phyloP scores from a whole-genome alignment of 2,797 vertebrate genomes.

The Cephalopachus bancanus region DNA sequence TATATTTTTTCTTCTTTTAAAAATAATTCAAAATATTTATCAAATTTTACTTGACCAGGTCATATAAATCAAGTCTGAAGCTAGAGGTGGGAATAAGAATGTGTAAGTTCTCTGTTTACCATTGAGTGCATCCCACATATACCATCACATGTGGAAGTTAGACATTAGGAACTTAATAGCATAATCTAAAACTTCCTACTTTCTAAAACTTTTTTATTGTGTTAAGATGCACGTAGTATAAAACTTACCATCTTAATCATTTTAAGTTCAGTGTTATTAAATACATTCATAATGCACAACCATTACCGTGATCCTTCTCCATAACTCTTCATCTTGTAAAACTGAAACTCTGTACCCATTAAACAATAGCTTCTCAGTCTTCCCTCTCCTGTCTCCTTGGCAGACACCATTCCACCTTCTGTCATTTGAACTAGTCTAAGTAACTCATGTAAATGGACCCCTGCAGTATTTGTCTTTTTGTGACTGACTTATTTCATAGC shows the following conservation, averaged over 20 bases:
- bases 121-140: background rate
- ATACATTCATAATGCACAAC: too few relatives aligned
- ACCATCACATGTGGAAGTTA: background rate
- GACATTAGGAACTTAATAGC: background rate
- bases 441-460: background rate
- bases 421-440: background rate
- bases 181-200: background rate
- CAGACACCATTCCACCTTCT: background rate
- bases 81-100: background rate
- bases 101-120: background rate
- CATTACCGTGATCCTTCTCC: too few relatives aligned
- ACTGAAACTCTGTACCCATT: too few relatives aligned
- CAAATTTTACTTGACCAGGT: background rate
- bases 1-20: background rate
- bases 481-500: background rate
- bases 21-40: background rate
- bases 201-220: too few relatives aligned
- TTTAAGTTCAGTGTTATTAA: too few relatives aligned
- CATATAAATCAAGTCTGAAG: background rate
- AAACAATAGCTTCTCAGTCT: background rate
- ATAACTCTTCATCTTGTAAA: too few relatives aligned
- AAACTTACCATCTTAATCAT: too few relatives aligned
- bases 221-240: too few relatives aligned
- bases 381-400: background rate
- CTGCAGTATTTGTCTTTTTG: background rate